phyloP scores from a whole-genome alignment of 2,797 vertebrate species.

The Gallinago solitaria region DNA sequence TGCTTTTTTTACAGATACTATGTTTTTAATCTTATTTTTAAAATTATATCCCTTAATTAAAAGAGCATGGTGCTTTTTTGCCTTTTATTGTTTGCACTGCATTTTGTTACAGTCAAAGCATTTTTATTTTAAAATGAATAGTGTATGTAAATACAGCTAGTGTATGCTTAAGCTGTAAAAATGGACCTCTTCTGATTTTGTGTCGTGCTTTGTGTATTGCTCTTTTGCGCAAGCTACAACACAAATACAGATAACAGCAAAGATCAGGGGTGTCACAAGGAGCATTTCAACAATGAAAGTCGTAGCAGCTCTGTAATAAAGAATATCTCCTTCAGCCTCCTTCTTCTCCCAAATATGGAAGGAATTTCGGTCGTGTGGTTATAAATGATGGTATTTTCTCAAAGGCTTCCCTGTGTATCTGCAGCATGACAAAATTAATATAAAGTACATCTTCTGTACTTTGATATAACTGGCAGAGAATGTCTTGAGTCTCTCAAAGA shows the following conservation, averaged over 20 bases:
- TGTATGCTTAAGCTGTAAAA: neutral
- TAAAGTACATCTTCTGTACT: neutral
- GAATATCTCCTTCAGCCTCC: neutral
- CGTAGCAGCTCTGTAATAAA: neutral
- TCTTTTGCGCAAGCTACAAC: neutral
- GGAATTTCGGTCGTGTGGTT: neutral
- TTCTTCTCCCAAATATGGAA: neutral
- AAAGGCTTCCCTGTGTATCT: neutral
- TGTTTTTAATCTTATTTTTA: neutral
- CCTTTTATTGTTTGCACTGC: neutral
- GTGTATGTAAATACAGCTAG: neutral
- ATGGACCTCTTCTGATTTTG: neutral
- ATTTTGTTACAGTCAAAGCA: neutral
- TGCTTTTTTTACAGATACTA: neutral
- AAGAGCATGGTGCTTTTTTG: neutral
- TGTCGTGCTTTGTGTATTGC: neutral
- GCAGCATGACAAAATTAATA: neutral
- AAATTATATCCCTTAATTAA: neutral
- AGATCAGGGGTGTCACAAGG: neutral
- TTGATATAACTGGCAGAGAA: neutral
- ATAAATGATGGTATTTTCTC: neutral
- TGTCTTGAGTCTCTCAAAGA: neutral
- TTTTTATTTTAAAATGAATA: neutral
- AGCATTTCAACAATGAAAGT: neutral
- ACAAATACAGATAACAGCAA: neutral